phyloP scores from a whole-genome alignment of 2,113 vertebrate species.

The Clarias gariepinus region DNA sequence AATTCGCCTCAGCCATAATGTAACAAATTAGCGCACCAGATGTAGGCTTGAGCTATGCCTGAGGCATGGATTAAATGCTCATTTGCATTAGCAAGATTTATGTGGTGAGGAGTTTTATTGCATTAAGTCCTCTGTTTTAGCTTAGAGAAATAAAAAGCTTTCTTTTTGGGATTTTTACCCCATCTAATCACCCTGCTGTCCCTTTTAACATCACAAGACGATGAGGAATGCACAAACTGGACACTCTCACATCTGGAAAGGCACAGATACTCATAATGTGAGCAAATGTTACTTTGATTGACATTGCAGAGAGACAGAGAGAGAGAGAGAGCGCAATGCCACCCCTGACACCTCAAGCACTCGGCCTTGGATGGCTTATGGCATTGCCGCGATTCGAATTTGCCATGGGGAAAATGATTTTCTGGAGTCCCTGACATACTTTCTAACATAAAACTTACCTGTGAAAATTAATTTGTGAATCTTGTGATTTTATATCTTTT shows the following conservation, averaged over 20 bases:
- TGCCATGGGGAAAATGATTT: background rate
- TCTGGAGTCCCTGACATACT: background rate
- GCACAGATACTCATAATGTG: background rate
- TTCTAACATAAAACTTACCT: background rate
- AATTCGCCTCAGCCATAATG: slow-evolving; percentile 44
- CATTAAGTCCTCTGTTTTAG: slow-evolving; percentile 20
- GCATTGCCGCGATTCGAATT: background rate
- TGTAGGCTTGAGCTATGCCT: slow-evolving; percentile 46
- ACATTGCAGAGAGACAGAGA: background rate
- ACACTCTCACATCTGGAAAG: background rate
- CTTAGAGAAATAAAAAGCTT: background rate
- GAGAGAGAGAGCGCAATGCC: background rate
- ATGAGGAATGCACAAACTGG: no score
- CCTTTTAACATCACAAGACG: background rate
- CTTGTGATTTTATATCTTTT: background rate
- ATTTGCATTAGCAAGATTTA: slow-evolving; percentile 57
- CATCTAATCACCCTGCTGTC: background rate
- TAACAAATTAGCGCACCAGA: slow-evolving; percentile 52
- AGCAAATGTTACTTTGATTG: background rate
- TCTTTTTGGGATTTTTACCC: background rate
- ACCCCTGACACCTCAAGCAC: background rate
- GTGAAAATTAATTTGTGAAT: no score
- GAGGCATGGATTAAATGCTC: slow-evolving; percentile 54
- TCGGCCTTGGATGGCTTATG: background rate
- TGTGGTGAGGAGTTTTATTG: slow-evolving; percentile 47